Base-by-base conservation (phyloP, 2,888 invertebrate species). In the Drosophila gaucha region DNA sequence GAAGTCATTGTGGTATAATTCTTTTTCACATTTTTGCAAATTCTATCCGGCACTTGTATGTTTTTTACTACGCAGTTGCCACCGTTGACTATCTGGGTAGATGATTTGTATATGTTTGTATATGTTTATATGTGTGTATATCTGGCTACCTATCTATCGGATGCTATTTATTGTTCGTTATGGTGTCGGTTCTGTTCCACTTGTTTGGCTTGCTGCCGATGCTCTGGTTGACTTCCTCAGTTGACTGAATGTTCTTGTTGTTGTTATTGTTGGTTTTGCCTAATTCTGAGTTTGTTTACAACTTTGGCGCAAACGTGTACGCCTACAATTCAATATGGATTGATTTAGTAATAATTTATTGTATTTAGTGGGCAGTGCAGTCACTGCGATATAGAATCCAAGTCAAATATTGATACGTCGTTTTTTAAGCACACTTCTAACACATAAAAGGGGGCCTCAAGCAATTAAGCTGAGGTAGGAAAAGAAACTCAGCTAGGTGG, bases 341-440 rank as follows among this genome's bases (percentile, higher is more conserved):
- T 56, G 65, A 52, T 64, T 66, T 57, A 49, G 66, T 52, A 44
- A 68, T 78, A 80, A 84, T 88, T 86, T 88, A 86, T 85, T 86
- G 85, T 80, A 80, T 58, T 70, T 74, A 64, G 83, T 88, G 88
- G 88, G 88, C 86, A 88, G 88, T 86, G 85, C 77, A 83, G 74
- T 86, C 88, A 74, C 64, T 51, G 44, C 46, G 39, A 57, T 46
- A 49, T 24, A 63, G 46, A 63, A 59, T 60, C 57, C 52, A 49
- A 50, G 14, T 51, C 36, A 14, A 26, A 18, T 20, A 35, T 20
- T n/a, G n/a, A n/a, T n/a, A n/a, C n/a, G n/a, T n/a, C n/a, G n/a
- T n/a, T n/a, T n/a, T n/a, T n/a, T n/a, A n/a, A n/a, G n/a, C n/a
- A n/a, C n/a, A n/a, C n/a, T n/a, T n/a, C n/a, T n/a, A n/a, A n/a